phyloP scores from a whole-genome alignment of 2,888 invertebrate species.

The Caenorhabditis sp. region DNA sequence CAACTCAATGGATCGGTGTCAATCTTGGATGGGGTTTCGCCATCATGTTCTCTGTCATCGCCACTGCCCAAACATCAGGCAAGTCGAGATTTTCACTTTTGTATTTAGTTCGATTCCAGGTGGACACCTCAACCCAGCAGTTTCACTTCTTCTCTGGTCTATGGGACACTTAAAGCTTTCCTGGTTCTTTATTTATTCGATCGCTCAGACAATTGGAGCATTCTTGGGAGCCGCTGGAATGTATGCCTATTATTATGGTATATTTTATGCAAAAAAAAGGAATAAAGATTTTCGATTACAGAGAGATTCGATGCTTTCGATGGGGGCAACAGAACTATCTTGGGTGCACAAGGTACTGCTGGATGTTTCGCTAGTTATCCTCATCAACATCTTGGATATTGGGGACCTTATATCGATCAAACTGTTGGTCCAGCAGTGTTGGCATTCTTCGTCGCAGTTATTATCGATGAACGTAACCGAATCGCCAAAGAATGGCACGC shows the following conservation, averaged over 20 bases:
- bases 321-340: slow-evolving; percentile 46
- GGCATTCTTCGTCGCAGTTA: slow-evolving; percentile 56
- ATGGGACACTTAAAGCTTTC: slow-evolving; percentile 53
- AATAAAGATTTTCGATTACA: slow-evolving; percentile 27
- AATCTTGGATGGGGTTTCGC: slow-evolving; percentile 60
- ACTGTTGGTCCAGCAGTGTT: slow-evolving; percentile 65
- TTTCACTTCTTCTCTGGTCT: slow-evolving; percentile 54
- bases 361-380: slow-evolving; percentile 63
- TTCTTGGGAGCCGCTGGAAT: slow-evolving; percentile 57
- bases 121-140: slow-evolving; percentile 61
- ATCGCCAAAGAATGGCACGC: slow-evolving; percentile 59
- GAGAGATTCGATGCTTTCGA: slow-evolving; percentile 58
- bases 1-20: slow-evolving; percentile 53
- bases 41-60: slow-evolving; percentile 49
- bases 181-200: slow-evolving; percentile 44
- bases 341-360: slow-evolving; percentile 53
- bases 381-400: slow-evolving; percentile 30
- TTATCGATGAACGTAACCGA: slow-evolving; percentile 63
- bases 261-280: background rate
- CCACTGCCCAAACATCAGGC: slow-evolving; percentile 49
- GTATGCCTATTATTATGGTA: slow-evolving; percentile 58
- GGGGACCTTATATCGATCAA: slow-evolving; percentile 62
- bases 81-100: background rate
- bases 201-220: slow-evolving; percentile 55
- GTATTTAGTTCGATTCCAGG: slow-evolving; percentile 17